Evolutionary conservation across 1,140 invertebrate genomes (phyloP).

Genomic region (Cotesia typhae): DNA sequence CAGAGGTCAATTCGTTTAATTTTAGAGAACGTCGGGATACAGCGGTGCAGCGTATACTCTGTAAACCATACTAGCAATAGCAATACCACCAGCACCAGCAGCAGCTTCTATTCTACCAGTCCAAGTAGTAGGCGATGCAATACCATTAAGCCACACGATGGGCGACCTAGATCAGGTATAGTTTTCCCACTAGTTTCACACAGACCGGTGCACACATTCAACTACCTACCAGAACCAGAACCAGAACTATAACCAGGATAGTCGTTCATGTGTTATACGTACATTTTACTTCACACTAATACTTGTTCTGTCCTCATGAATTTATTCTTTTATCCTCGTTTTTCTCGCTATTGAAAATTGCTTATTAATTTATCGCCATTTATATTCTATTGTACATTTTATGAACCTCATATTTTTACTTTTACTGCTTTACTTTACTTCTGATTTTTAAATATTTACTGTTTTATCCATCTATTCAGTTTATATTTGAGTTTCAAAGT

Average conservation of each 20-base stretch:
- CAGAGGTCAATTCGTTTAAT: slow-evolving; percentile 42
- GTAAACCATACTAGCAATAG: too few relatives aligned
- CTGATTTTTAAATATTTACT: too few relatives aligned
- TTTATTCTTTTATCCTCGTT: slow-evolving; percentile 3
- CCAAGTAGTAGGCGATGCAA: slow-evolving; percentile 37
- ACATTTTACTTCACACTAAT: background rate
- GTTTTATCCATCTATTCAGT: too few relatives aligned
- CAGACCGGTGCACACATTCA: slow-evolving; percentile 7
- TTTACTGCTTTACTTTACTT: too few relatives aligned
- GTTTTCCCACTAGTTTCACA: slow-evolving; percentile 22
- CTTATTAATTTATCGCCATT: slow-evolving; percentile 3
- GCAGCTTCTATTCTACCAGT: slow-evolving; percentile 30
- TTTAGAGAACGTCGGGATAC: slow-evolving; percentile 35
- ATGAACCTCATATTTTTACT: too few relatives aligned
- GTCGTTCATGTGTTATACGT: background rate
- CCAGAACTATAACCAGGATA: too few relatives aligned
- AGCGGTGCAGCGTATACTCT: slow-evolving; percentile 1
- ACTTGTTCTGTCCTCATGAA: background rate
- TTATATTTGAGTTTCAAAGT: too few relatives aligned
- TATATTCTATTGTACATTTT: background rate
- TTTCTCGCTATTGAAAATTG: slow-evolving; percentile 3
- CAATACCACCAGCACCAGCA: too few relatives aligned
- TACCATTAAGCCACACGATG: slow-evolving; percentile 40
- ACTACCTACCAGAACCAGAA: background rate
- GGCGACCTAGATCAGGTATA: slow-evolving; percentile 33